A percentile compares a stretch with the other conserved stretches of the same genome.
Evolutionary conservation across 1,140 invertebrate species (phyloP).

Genomic region (Aethina tumida): DNA sequence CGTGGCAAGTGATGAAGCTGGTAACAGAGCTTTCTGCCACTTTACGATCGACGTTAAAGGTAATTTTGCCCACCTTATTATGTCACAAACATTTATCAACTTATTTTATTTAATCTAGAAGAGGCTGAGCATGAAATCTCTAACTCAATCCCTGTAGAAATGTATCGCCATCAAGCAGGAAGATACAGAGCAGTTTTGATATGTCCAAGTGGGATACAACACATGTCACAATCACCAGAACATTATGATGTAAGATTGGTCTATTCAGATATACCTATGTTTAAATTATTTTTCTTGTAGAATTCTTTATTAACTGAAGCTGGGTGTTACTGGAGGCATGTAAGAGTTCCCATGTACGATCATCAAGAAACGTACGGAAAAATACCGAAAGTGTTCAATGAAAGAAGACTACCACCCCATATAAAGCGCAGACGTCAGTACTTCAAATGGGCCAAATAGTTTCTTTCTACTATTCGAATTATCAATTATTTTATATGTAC

Average conservation of each 20-base stretch:
- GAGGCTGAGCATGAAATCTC: slow-evolving; percentile 10
- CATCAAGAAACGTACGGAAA: slow-evolving; percentile 9
- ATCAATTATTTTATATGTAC: slow-evolving; percentile 2
- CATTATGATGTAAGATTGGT: slow-evolving; percentile 19
- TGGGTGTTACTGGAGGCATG: slow-evolving; percentile 29
- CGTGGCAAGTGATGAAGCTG: slow-evolving; percentile 51
- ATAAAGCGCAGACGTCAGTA: slow-evolving; percentile 14
- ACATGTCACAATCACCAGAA: slow-evolving; percentile 20
- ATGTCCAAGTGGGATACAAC: slow-evolving; percentile 28
- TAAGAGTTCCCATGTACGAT: slow-evolving; percentile 19
- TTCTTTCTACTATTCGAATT: slow-evolving; percentile 9
- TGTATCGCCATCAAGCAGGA: slow-evolving; percentile 4
- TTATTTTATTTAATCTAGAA: slow-evolving; percentile 17
- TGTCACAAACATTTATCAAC: slow-evolving; percentile 10
- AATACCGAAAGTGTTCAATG: slow-evolving; percentile 13
- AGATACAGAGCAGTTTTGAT: slow-evolving; percentile 27
- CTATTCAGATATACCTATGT: slow-evolving; percentile 1
- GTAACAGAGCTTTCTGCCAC: slow-evolving; percentile 48
- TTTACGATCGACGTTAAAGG: slow-evolving; percentile 52
- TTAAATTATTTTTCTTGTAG: slow-evolving; percentile 15
- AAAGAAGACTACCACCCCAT: slow-evolving; percentile 17
- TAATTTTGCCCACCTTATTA: slow-evolving; percentile 31
- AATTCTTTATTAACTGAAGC: slow-evolving; percentile 22
- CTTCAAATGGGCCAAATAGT: slow-evolving; percentile 21
- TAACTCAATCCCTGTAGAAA: slow-evolving; percentile 8